These are phyloP conservation scores for Standfussiana lucernea DNA, from an alignment of 2,888 invertebrate genomes.

Conservation along the genomic window DNA sequence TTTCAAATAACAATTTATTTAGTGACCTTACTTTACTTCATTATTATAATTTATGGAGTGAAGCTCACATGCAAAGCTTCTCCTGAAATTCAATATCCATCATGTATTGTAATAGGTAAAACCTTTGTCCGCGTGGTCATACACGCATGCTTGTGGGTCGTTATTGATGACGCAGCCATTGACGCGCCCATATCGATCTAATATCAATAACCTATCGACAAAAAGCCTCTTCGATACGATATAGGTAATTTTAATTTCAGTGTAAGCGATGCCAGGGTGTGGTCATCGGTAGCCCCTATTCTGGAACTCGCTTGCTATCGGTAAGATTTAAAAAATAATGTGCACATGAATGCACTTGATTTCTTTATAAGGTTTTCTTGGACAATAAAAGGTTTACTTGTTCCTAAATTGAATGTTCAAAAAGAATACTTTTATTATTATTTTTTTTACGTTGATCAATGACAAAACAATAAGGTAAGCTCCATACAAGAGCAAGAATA, in stretches of 20 bases:
- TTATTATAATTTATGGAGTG: constrained; percentile 26
- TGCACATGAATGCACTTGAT: not conserved
- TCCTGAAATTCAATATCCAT: constrained; percentile 64
- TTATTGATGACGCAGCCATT: constrained; percentile 83
- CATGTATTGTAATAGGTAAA: constrained; percentile 73
- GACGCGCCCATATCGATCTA: constrained; percentile 84
- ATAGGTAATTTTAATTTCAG: constrained; percentile 87
- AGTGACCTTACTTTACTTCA: not conserved
- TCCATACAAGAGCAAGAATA: constrained; percentile 1
- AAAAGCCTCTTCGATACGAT: constrained; percentile 83
- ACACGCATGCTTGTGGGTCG: constrained; percentile 73
- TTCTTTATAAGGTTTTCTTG: not conserved
- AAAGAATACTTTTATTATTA: not conserved
- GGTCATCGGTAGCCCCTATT: constrained; percentile 74
- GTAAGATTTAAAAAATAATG: constrained; percentile 17
- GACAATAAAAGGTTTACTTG: not conserved
- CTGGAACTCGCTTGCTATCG: constrained; percentile 65
- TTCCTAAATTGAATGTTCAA: not conserved
- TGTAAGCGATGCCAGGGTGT: constrained; percentile 82
- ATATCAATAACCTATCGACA: constrained; percentile 89
- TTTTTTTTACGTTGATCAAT: not conserved
- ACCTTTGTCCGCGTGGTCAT: constrained; percentile 76
- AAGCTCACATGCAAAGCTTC: constrained; percentile 20
- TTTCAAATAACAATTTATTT: not conserved
- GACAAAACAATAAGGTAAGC: too few species aligned